Evolutionary conservation across 2,888 invertebrate genomes (phyloP), one percentile per base, ranked within the genome.

Genomic region (Dioctria rufipes): DNA sequence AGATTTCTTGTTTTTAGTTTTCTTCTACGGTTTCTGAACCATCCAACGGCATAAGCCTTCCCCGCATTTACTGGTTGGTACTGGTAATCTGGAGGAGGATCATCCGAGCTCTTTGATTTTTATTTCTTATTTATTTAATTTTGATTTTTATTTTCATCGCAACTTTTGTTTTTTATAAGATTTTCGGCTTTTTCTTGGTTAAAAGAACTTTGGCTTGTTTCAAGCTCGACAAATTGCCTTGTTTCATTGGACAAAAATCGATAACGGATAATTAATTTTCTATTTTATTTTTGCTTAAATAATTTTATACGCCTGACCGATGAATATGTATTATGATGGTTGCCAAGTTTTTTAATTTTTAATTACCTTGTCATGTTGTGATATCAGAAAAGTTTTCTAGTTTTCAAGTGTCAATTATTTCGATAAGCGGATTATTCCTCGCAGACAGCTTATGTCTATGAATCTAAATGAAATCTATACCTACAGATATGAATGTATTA

Each of bases 361-460:
- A 71, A 71, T 71, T 71, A 71, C 71, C 71, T 51, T 49, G 40
- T 71, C 71, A 71, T 71, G 71, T 71, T 75, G 60, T 75, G 75
- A 75, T 75, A 75, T 39, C 60, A 4, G 75, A 60, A 75, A 43
- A 75, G 60, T 75, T 75, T 75, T 75, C 75, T 58, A 75, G 75
- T 75, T 75, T 75, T 75, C 60, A 75, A 42, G 61, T 75, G 75
- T 75, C 75, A 75, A 75, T 75, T 75, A 75, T 39, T 75, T 13
- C 58, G 58, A 75, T 75, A 60, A 75, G 75, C 42, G 75, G 75
- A 75, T 75, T 75, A 75, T 60, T 58, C 4, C 54, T 42, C 75
- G 49, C 3, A n/a, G 66, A 46, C 54, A 71, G 71, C 3, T 13
- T 71, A 11, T 71, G 54, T 51, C 71, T 25, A 40, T 51, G 3